These are phyloP conservation scores for Philereme transversata DNA, from an alignment of 2,888 invertebrate genomes.

Conservation along the genomic window DNA sequence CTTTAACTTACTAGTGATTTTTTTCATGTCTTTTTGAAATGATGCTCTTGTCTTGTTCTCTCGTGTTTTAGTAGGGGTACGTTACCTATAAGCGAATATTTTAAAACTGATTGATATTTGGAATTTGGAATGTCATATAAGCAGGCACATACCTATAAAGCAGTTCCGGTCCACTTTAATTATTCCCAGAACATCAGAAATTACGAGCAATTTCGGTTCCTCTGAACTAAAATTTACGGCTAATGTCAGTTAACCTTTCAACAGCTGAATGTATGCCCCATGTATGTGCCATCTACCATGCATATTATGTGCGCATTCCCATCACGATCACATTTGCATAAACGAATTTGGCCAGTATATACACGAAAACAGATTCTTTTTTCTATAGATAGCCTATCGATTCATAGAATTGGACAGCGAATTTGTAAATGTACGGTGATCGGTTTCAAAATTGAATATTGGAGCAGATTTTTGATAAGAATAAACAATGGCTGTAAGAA, in stretches of 20 bases:
- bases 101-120: too few relatives aligned
- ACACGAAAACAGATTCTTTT: conserved; percentile 24
- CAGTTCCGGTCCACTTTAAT: too few relatives aligned
- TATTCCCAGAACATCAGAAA: conserved; percentile 1
- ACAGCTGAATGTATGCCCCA: conserved; percentile 16
- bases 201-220: conserved; percentile 9
- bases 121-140: too few relatives aligned
- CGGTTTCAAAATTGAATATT: conserved; percentile 10
- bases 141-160: too few relatives aligned
- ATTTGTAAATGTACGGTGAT: conserved; percentile 17
- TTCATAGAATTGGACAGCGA: conserved; percentile 36
- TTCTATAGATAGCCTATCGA: conserved; percentile 22
- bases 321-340: conserved; percentile 39
- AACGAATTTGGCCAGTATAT: conserved; percentile 32
- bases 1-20: too few relatives aligned
- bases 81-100: too few relatives aligned
- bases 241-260: conserved; percentile 26
- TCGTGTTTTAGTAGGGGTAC: too few relatives aligned
- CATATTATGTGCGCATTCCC: conserved; percentile 31
- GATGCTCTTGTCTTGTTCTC: too few relatives aligned
- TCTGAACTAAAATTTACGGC: neutral
- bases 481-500: neutral
- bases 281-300: conserved; percentile 34
- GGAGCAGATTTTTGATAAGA: conserved; percentile 23
- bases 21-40: too few relatives aligned